Base-by-base conservation (phyloP, 2,113 vertebrate species). In the Mustelus asterias region DNA sequence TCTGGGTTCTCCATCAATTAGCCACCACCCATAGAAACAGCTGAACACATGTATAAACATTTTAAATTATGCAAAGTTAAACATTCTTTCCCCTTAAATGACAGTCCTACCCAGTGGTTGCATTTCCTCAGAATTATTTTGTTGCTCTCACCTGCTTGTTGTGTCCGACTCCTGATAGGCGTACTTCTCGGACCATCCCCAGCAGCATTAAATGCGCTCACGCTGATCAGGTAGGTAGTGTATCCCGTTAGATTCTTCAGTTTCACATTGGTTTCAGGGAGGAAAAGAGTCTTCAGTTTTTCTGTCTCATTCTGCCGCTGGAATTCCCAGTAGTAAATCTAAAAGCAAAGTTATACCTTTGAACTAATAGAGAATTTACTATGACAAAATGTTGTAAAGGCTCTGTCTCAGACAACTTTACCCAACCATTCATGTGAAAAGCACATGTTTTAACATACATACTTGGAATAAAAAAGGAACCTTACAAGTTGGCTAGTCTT, bases 241-340 rank as follows among this genome's bases (percentile, higher is more conserved):
- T 99, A 99, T 1, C 99, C 98, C 0, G 98, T 99, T 96, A 99
- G 97, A 97, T 99, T 99, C 98, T 99, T 99, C 96, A 99, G 98
- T 96, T 99, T 99, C 95, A 98, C 98, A 0, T 98, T 97, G 0
- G 96, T 98, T 96, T 99, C 99, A 0, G 99, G 99, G 97, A 99
- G 97, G 97, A 99, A 99, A 0, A 99, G 98, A 0, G 99, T 99
- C 96, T 98, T 98, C 96, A 99, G 97, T 37, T 98, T 97, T 76
- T 97, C 97, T 0, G 98, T 99, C 96, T 98, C 97, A 7, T 99
- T 99, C 97, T 97, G 98, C 0, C 97, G 97, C 96, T 98, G 97
- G 58, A 98, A 98, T 96, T 99, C 98, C 99, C 99, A 99, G 96
- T 98, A 99, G 96, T 98, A 99, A 96, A 99, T 98, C 99, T 99